phyloP scores from a whole-genome alignment of 2,888 invertebrate species.

The Willowsia nigromaculata region DNA sequence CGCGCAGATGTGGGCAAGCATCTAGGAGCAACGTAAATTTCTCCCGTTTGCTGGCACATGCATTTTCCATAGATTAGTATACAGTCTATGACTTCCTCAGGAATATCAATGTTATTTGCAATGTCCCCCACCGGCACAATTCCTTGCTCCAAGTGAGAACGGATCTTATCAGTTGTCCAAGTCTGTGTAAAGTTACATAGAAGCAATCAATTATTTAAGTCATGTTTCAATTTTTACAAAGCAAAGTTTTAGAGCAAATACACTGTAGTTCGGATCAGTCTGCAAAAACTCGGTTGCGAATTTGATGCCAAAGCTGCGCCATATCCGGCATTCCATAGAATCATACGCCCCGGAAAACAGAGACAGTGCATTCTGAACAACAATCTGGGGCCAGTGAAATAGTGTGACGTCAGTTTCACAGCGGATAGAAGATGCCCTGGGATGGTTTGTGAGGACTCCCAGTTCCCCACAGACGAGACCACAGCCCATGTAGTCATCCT shows the following conservation, averaged over 20 bases:
- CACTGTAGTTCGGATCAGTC: constrained; percentile 80
- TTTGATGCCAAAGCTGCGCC: constrained; percentile 84
- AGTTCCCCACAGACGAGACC: constrained; percentile 85
- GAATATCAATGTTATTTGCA: constrained; percentile 82
- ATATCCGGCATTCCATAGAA: constrained; percentile 84
- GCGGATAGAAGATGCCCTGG: constrained; percentile 83
- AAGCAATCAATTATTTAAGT: background rate
- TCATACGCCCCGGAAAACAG: constrained; percentile 81
- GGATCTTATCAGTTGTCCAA: constrained; percentile 83
- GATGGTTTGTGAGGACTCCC: constrained; percentile 83
- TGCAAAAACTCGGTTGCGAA: constrained; percentile 83
- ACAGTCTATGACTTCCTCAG: constrained; percentile 83
- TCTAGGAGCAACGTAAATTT: constrained; percentile 83
- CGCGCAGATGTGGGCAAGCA: constrained; percentile 82
- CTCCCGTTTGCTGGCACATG: constrained; percentile 82
- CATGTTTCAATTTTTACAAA: background rate
- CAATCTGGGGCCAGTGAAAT: constrained; percentile 79
- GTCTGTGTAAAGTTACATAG: no score
- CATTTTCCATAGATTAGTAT: constrained; percentile 83
- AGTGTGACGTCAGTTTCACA: constrained; percentile 84
- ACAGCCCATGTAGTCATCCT: constrained; percentile 84
- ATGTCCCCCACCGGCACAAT: constrained; percentile 83
- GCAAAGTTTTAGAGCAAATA: constrained; percentile 59
- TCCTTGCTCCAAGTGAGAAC: constrained; percentile 83
- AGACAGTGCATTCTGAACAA: constrained; percentile 79